Evolutionary conservation across 2,888 invertebrate species (phyloP), one percentile per base, ranked within the genome.

Genomic region (Sclerodermus sp.): DNA sequence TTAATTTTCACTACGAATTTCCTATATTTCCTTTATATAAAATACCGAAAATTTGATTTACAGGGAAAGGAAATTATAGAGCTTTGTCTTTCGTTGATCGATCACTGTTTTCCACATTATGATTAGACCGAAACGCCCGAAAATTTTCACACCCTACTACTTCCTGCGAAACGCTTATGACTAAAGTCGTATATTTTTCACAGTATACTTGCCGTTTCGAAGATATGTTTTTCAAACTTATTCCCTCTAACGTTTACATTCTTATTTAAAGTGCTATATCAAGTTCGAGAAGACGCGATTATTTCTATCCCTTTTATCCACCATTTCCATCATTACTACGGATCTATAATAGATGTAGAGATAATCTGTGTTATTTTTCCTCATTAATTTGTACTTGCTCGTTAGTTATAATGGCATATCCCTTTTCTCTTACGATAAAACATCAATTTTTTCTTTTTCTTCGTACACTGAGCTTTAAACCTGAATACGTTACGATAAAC

Each of bases 301-400:
- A 59, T 57, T 46, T 47, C 47, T 41, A 50, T 57, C 53, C 32
- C 38, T 10, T 39, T 49, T 39, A 47, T 43, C 8, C 36, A 43
- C 29, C 31, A 38, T 44, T 49, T 39, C 17, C 30, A 43, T 49
- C 43, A 48, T 54, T 54, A 66, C 70, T 70, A 73, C 62, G 64
- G 70, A 71, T 71, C 69, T 71, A 73, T 67, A 66, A 73, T 73
- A 73, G 62, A 67, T 60, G 68, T 66, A 71, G 69, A 69, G 65
- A 62, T 71, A 66, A 65, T 59, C 62, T 65, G 51, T 60, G 59
- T 60, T 51, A 47, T 49, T 51, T 60, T 51, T 59, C 55, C 62
- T 67, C 65, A 70, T 70, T 74, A 75, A 77, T 78, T 77, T 78
- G 77, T 78, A 78, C 77, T 78, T 76, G 74, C 68, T 73, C 70